These are phyloP conservation scores for Galendromus occidentalis DNA, from an alignment of 1,140 invertebrate genomes.

Conservation along the genomic window DNA sequence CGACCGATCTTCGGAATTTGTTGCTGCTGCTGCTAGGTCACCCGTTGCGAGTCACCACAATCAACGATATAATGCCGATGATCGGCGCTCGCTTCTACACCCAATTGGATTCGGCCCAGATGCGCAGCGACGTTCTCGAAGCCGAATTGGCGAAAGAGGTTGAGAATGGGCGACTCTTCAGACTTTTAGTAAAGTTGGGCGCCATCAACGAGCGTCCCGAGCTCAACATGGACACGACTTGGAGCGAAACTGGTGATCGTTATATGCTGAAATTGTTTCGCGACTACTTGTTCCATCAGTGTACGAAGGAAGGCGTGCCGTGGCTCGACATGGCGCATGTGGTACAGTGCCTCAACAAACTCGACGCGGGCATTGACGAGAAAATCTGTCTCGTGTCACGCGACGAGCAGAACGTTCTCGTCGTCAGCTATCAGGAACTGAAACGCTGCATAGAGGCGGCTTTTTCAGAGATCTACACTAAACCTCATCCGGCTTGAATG, in stretches of 20 bases:
- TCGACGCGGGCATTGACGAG: conserved; percentile 55
- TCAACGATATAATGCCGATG: conserved; percentile 97
- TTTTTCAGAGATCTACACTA: conserved; percentile 41
- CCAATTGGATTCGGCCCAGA: conserved; percentile 70
- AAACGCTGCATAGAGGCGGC: conserved; percentile 60
- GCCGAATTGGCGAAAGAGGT: conserved; percentile 76
- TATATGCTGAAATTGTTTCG: conserved; percentile 95
- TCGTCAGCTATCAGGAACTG: conserved; percentile 79
- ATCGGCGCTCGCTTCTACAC: conserved; percentile 92
- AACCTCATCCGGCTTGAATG: not conserved
- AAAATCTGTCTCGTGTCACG: conserved; percentile 89
- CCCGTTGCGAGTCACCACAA: conserved; percentile 23
- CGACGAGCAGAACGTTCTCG: conserved; percentile 82
- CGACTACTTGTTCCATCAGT: conserved; percentile 85
- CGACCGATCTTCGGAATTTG: conserved; percentile 74
- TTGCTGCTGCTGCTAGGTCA: conserved; percentile 50
- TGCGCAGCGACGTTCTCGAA: conserved; percentile 66
- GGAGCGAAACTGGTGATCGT: conserved; percentile 90
- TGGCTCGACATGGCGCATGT: conserved; percentile 92
- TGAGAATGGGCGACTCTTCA: conserved; percentile 77
- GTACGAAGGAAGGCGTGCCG: conserved; percentile 70
- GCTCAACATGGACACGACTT: conserved; percentile 74
- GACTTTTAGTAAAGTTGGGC: conserved; percentile 69
- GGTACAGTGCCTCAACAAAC: conserved; percentile 75
- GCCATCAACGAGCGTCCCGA: conserved; percentile 83